These are phyloP conservation scores for Crotalus horridus DNA, from an alignment of 2,113 vertebrate species.

Conservation along the genomic window DNA sequence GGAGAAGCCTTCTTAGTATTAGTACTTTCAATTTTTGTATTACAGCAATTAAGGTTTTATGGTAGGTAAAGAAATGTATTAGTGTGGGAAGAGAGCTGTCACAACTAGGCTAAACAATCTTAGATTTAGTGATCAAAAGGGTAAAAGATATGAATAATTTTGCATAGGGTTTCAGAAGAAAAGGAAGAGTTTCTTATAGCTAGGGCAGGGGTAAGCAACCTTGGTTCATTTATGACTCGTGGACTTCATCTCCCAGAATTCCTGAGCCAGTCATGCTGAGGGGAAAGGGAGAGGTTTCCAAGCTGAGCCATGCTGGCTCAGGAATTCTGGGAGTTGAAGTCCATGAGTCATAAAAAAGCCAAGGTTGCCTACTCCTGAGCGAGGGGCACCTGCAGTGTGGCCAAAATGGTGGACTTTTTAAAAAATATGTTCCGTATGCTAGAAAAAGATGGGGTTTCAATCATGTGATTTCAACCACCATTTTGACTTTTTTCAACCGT, in stretches of 20 bases:
- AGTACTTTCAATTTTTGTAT: background rate
- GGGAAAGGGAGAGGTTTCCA: too few species aligned
- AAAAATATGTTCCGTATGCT: background rate
- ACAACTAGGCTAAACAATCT: background rate
- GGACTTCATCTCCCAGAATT: too few species aligned
- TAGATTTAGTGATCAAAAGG: background rate
- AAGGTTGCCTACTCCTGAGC: too few species aligned
- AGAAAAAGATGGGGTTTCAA: background rate
- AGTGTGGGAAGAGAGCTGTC: background rate
- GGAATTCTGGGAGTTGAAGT: too few species aligned
- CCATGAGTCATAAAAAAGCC: too few species aligned
- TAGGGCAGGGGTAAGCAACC: too few species aligned
- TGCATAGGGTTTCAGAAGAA: background rate
- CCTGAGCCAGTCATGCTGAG: too few species aligned
- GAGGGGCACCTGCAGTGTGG: background rate
- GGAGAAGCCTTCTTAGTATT: background rate
- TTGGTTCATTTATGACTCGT: too few species aligned
- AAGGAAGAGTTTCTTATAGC: background rate
- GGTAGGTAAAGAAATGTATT: background rate
- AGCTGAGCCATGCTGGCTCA: too few species aligned
- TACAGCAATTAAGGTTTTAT: background rate
- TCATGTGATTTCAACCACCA: background rate
- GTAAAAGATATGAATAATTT: background rate
- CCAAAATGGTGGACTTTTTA: background rate
- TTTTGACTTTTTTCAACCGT: background rate